These are phyloP conservation scores for Tragulus kanchil DNA, from an alignment of 2,113 vertebrate genomes.

Conservation along the genomic window DNA sequence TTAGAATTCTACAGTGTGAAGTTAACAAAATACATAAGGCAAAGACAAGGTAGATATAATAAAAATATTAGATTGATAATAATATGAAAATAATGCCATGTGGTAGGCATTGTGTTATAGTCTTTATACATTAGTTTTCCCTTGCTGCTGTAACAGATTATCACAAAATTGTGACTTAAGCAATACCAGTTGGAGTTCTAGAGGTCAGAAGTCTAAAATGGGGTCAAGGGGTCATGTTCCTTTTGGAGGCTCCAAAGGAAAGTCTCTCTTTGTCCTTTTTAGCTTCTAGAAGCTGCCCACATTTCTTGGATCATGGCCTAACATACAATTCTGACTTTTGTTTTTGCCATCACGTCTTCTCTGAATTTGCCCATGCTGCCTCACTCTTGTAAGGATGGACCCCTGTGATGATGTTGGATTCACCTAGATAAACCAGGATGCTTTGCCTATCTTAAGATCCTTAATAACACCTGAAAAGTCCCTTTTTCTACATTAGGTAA, in stretches of 20 bases:
- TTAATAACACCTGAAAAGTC: neutral
- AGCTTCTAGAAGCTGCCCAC: neutral
- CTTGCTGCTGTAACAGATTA: neutral
- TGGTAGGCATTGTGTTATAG: neutral
- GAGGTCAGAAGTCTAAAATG: neutral
- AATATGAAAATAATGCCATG: neutral
- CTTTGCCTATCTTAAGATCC: neutral
- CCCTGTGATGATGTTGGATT: rapidly evolving
- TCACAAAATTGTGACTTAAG: neutral
- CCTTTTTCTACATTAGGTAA: neutral
- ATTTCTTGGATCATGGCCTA: neutral
- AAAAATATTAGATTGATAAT: neutral
- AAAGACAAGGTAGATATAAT: neutral
- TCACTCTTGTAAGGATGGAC: neutral
- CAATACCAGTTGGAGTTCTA: neutral
- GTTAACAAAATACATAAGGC: neutral
- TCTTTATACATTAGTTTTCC: neutral
- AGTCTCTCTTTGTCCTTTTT: neutral
- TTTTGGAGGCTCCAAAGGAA: neutral
- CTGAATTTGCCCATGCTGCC: neutral
- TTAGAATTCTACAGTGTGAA: neutral
- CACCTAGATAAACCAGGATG: neutral
- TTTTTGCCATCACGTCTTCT: neutral
- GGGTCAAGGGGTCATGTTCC: neutral
- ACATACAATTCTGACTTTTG: neutral